Conservation (phyloP, 1,140 invertebrate genomes). For the Apis florea region DNA sequence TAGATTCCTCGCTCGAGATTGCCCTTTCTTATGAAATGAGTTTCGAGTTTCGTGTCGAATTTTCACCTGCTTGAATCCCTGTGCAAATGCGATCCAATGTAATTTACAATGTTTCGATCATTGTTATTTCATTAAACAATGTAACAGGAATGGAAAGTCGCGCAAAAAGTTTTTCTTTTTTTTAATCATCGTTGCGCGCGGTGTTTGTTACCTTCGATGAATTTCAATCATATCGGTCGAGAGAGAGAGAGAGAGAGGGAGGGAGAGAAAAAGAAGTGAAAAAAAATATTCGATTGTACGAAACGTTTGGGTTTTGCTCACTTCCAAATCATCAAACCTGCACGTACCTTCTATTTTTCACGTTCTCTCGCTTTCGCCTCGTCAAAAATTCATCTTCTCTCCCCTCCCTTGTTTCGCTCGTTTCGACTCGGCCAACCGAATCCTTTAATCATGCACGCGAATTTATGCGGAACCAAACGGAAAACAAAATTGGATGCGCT, state of each 20-base stretch:
- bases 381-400: constrained; percentile 8
- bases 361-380: not conserved
- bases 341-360: not conserved
- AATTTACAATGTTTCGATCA: constrained; percentile 20
- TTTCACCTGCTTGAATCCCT: no score
- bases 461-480: not conserved
- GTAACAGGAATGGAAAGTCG: no score
- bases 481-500: constrained; percentile 1
- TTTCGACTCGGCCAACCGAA: not conserved
- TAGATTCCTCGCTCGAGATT: not conserved
- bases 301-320: not conserved
- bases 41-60: constrained; percentile 23
- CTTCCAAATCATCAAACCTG: constrained; percentile 2
- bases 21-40: not conserved
- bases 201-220: not conserved
- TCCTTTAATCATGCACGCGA: not conserved
- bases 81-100: no score
- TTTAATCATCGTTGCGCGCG: no score
- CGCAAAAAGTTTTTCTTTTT: no score
- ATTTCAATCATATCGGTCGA: not conserved
- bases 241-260: no score
- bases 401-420: not conserved
- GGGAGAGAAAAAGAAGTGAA: no score
- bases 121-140: not conserved
- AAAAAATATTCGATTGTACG: not conserved